Percentiles rank a stretch among this genome's conserved stretches.
Evolutionary conservation across 30 jellyfish, hydroid and myxozoan species (phyloP).

Genomic region (Pseudorhiza aurosa): DNA sequence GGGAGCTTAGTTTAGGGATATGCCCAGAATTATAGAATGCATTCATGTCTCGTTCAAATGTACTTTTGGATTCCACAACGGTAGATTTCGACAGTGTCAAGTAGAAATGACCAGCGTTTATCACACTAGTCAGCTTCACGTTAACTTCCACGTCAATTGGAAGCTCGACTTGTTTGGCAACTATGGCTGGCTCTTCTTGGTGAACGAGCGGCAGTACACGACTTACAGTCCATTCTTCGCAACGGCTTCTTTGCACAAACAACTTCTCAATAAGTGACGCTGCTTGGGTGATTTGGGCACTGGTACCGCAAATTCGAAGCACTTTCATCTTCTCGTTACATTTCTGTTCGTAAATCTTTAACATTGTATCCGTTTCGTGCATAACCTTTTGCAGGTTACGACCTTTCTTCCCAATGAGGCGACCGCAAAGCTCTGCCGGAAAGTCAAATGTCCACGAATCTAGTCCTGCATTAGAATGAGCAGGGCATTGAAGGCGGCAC

Average conservation of each 20-base stretch:
- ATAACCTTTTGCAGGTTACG: constrained; percentile 33
- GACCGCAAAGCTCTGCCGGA: constrained; percentile 70
- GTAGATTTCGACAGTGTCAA: constrained; percentile 11
- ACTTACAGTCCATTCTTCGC: background rate
- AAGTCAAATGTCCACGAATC: constrained; percentile 66
- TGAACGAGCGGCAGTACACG: constrained; percentile 15
- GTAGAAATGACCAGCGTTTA: constrained; percentile 67
- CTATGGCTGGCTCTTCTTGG: background rate
- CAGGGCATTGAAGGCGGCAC: constrained; percentile 5
- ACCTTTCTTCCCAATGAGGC: constrained; percentile 71
- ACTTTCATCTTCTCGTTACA: background rate
- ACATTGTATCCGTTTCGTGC: constrained; percentile 36
- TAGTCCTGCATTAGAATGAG: background rate
- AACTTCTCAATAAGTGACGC: constrained; percentile 13
- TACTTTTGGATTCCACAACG: background rate
- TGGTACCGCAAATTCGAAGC: constrained; percentile 42
- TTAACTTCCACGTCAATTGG: constrained; percentile 26
- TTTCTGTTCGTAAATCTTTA: constrained; percentile 7
- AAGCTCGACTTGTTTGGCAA: constrained; percentile 13
- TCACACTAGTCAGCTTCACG: constrained; percentile 27
- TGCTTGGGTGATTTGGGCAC: constrained; percentile 22
- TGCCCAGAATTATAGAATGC: constrained; percentile 27
- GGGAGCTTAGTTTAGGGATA: constrained; percentile 17
- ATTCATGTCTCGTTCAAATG: constrained; percentile 12
- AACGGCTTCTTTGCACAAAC: constrained; percentile 7